These are phyloP conservation scores for Ornithoptera priamus DNA, from an alignment of 2,888 invertebrate genomes.

Conservation along the genomic window DNA sequence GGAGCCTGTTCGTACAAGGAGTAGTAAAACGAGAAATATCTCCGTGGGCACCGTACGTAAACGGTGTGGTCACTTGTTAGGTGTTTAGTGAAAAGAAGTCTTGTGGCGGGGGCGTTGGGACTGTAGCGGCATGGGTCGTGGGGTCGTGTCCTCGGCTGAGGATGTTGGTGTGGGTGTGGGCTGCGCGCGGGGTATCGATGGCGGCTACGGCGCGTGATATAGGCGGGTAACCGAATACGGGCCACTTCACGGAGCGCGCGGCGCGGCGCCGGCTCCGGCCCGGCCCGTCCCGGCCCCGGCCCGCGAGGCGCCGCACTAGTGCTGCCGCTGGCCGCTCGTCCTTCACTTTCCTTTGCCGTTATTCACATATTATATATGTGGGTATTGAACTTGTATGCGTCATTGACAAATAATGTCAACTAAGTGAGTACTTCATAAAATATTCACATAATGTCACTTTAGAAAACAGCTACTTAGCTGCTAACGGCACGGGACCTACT, in stretches of 20 bases:
- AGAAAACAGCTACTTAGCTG: no score
- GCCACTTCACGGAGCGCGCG: conserved; percentile 72
- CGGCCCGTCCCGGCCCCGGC: conserved; percentile 37
- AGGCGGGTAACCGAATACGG: conserved; percentile 76
- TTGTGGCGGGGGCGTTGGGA: conserved; percentile 33
- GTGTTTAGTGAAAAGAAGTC: conserved; percentile 35
- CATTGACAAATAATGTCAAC: no score
- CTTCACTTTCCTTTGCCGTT: no score
- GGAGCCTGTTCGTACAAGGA: conserved; percentile 64
- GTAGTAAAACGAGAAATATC: conserved; percentile 76
- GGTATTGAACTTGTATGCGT: no score
- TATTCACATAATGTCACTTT: no score
- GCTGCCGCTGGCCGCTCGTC: conserved; percentile 34
- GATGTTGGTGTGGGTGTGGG: conserved; percentile 40
- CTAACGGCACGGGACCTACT: no score
- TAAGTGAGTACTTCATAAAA: no score
- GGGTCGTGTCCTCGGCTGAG: conserved; percentile 36
- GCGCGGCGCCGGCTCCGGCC: conserved; percentile 67
- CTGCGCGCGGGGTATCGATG: conserved; percentile 58
- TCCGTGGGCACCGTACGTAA: conserved; percentile 42
- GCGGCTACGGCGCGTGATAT: conserved; percentile 65
- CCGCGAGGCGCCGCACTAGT: conserved; percentile 68
- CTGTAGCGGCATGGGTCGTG: conserved; percentile 31
- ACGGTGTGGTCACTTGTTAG: conserved; percentile 36
- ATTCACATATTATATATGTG: no score